These are phyloP conservation scores for Rostratula benghalensis DNA, from an alignment of 2,113 vertebrate genomes.

Conservation along the genomic window DNA sequence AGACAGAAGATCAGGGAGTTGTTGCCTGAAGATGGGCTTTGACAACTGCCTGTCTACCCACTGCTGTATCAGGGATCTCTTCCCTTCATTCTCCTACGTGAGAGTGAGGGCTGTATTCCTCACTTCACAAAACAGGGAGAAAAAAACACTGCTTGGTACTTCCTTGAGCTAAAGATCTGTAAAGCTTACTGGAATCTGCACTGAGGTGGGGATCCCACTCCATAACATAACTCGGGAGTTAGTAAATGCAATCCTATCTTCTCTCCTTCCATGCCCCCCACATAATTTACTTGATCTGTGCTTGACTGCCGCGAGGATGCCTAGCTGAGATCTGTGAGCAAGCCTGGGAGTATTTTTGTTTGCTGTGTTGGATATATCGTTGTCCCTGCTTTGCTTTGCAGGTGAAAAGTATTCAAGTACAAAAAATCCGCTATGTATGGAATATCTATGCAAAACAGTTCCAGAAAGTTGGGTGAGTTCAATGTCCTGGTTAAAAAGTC, in stretches of 20 bases:
- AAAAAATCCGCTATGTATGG: slow-evolving; percentile 82
- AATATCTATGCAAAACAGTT: slow-evolving; percentile 72
- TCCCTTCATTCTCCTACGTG: not conserved
- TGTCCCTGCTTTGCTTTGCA: slow-evolving; percentile 46
- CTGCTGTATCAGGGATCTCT: not conserved
- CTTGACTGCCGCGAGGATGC: not conserved
- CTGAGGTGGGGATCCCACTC: not conserved
- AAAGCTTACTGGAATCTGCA: not conserved
- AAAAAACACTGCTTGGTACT: not conserved
- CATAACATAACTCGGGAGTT: not conserved
- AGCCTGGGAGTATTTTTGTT: not conserved
- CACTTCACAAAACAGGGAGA: not conserved
- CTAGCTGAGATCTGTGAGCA: not conserved
- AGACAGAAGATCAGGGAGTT: not conserved
- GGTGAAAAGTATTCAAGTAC: slow-evolving; percentile 78
- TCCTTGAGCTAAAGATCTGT: not conserved
- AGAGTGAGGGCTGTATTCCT: not conserved
- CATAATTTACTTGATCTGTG: not conserved
- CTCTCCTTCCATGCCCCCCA: not conserved
- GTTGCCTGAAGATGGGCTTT: not conserved
- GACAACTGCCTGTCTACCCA: not conserved
- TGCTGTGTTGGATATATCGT: not conserved
- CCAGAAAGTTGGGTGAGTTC: slow-evolving; percentile 79
- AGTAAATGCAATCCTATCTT: not conserved
- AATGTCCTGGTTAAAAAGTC: not conserved